These are phyloP conservation scores for Agrenia bidenticulata DNA, from an alignment of 2,888 invertebrate species.

Conservation along the genomic window DNA sequence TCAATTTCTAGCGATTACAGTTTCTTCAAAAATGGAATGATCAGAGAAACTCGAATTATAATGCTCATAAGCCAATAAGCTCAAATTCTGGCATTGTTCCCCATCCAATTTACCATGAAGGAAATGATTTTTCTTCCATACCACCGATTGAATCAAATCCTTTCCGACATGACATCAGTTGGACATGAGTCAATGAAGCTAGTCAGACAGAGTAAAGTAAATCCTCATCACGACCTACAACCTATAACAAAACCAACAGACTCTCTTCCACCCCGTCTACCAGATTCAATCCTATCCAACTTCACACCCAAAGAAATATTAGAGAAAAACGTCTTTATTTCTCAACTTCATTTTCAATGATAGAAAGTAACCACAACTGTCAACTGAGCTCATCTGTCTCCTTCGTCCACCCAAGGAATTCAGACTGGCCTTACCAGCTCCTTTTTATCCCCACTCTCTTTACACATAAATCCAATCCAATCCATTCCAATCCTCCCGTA, in stretches of 20 bases:
- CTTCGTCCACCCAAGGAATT: background rate
- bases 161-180: background rate
- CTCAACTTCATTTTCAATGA: background rate
- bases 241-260: background rate
- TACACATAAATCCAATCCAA: constrained; percentile 9
- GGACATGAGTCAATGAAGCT: constrained; percentile 6
- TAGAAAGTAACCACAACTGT: background rate
- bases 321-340: background rate
- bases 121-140: background rate
- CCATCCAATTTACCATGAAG: background rate
- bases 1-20: too few relatives aligned
- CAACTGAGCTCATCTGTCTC: background rate
- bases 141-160: constrained; percentile 1
- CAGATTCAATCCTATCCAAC: background rate
- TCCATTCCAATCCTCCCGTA: background rate
- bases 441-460: constrained; percentile 4
- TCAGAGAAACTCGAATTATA: too few relatives aligned
- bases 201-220: background rate
- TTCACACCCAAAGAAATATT: constrained; percentile 5
- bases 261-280: background rate
- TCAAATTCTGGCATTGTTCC: background rate
- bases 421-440: background rate
- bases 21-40: too few relatives aligned
- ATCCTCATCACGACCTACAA: background rate
- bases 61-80: too few relatives aligned